Evolutionary conservation across 2,113 vertebrate species (phyloP), one percentile per base, ranked within the genome.

Genomic region (Sinocyclocheilus anshuiensis): DNA sequence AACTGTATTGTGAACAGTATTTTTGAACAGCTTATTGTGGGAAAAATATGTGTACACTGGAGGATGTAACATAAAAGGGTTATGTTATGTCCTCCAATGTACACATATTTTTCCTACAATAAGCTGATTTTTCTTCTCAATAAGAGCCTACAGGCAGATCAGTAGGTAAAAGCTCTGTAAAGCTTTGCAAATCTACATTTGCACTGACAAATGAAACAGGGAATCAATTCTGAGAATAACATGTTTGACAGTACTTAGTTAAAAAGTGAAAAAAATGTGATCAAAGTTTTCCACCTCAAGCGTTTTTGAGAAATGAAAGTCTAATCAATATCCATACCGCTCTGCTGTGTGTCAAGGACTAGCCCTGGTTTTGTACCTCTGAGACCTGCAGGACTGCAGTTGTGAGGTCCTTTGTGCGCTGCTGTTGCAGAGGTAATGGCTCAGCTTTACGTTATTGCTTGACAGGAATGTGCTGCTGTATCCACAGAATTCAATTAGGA

Each of bases 401-500:
- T 42, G 77, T 39, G 39, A 39, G 57, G 8, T 80, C 57, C 33
- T 81, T 81, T 79, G 55, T 61, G 36, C 16, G 57, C 77, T 80
- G 57, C 55, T 80, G 36, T 81, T 26, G 36, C 1, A 29, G 16
- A 26, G 63, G 80, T 67, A 67, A 67, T 82, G 63, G 80, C 18
- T 69, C 4, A 82, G 63, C 80, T 67, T 81, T 50, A 69, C 42
- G 36, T 81, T 42, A 65, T 81, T 81, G 36, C 78, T 45, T 82
- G 61, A 82, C 45, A 69, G 63, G 39, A 69, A 69, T 82, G 39
- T 50, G 63, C 45, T 82, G 61, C 80, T 69, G 24, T 50, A 82
- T 82, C 59, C 63, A 82, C 59, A 33, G 45, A 53, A 82, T 82
- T 82, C 80, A 65, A 65, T 81, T 82, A 82, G 80, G 24, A 48